Evolutionary conservation across 1,140 invertebrate genomes (phyloP), one percentile per base, ranked within the genome.

Genomic region (Papilio polyxenes): DNA sequence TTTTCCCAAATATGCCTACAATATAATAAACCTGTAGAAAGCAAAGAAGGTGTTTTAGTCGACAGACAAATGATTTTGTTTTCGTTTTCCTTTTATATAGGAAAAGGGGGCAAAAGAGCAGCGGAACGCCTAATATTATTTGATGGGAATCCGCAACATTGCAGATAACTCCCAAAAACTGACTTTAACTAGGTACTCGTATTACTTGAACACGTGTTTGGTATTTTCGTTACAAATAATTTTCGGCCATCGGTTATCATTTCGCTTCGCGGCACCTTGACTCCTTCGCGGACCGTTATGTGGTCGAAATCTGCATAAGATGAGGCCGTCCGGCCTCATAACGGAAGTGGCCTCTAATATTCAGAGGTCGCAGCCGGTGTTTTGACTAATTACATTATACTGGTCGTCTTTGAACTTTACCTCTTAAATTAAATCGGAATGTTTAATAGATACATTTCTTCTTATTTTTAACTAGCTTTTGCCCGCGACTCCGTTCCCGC

Each of bases 351-450:
- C 77, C 77, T 79, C 77, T 62, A 79, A 79, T 49, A 48, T 3
- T 17, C 77, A 62, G 53, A 59, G 17, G 59, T 62, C 56, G 59
- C 77, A n/a, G 77, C 77, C 75, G 75, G 75, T 69, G 40, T 79
- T 79, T 79, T 65, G 77, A 79, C 40, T 65, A 79, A 79, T 79
- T 79, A 79, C 15, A n/a, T n/a, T 20, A 79, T 65, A 79, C 77
- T 37, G 59, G 77, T 20, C 59, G 37, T 40, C 40, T 40, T 31
- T 44, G 31, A 40, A 13, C 11, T 72, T 74, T 74, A 11, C 7
- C 3, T 44, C 72, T 40, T 74, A 74, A 74, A 65, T 20, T 23
- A 31, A 31, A 65, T 65, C 20, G n/a, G 59, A 65, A 65, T 65
- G 23, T 13, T 31, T 5, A 65, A 65, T 65, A 9, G 62, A 31